Base-by-base conservation (phyloP, 2,888 invertebrate species). In the Chloroclystis v-ata region DNA sequence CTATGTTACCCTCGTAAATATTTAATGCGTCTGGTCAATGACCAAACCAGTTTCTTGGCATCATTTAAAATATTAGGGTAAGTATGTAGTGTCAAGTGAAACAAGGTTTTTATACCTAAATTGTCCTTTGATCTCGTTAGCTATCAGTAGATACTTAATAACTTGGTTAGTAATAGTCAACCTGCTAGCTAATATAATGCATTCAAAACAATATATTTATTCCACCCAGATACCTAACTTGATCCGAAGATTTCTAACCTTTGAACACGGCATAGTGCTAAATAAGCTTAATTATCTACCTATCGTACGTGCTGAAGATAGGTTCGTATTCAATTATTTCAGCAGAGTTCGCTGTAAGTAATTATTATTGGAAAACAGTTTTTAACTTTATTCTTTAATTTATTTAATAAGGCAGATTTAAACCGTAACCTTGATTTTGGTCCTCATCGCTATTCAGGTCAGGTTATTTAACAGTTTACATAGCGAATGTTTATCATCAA, bases 391-490 rank as follows among this genome's bases (percentile, higher is more conserved):
- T n/a, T n/a, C n/a, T n/a, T n/a, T n/a, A n/a, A n/a, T 30, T 13
- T 14, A n/a, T 33, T 33, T 6, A 10, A 33, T 14, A 33, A 4
- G 16, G n/a, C 32, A 33, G n/a, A n/a, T n/a, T n/a, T n/a, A n/a
- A n/a, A n/a, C n/a, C n/a, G n/a, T n/a, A 16, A 35, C 41, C 45
- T 49, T 45, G 49, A 32, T 44, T 49, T 41, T 20, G 37, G 20
- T 12, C 16, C 43, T 28, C 32, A 47, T 38, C 29, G 25, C 11
- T 46, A 37, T 37, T 35, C 46, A 37, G 14, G 20, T 30, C 28
- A 39, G 28, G 37, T 30, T 29, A 30, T 43, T 37, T 26, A 45
- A 13, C 39, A 32, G 39, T 33, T 33, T 6, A 20, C 35, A 35
- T 35, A 20, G 30, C 24, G 13, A 30, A 43, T 43, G 12, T 4